Evolutionary conservation across 2,113 vertebrate species (phyloP).

Genomic region (Ovibos moschatus): DNA sequence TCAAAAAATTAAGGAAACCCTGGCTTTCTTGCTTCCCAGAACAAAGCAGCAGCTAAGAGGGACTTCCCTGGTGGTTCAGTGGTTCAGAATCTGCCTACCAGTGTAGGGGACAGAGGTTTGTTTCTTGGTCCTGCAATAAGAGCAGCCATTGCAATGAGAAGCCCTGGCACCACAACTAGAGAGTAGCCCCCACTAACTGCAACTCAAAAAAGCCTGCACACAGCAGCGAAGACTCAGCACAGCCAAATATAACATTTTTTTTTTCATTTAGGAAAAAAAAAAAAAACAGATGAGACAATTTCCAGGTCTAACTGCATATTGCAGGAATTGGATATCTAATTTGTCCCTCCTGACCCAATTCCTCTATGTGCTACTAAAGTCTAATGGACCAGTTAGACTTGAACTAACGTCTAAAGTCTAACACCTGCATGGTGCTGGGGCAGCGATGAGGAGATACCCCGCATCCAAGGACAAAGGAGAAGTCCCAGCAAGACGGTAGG

Average conservation of each 20-base stretch:
- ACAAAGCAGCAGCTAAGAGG: neutral
- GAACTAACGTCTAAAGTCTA: neutral
- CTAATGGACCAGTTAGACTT: neutral
- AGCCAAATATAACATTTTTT: neutral
- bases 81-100: neutral
- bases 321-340: neutral
- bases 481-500: neutral
- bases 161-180: neutral
- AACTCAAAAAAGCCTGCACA: neutral
- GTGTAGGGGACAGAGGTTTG: neutral
- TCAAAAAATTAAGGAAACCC: neutral
- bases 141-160: neutral
- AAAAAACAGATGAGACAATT: neutral
- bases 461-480: neutral
- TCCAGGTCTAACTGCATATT: neutral
- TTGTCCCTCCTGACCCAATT: neutral
- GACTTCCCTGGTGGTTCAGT: neutral
- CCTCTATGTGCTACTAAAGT: neutral
- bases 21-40: neutral
- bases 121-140: neutral
- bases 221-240: neutral
- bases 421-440: neutral
- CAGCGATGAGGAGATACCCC: too few species aligned
- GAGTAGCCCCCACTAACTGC: neutral
- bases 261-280: neutral